Conservation (phyloP, 2,888 invertebrate genomes). For the Athalia cordata region DNA sequence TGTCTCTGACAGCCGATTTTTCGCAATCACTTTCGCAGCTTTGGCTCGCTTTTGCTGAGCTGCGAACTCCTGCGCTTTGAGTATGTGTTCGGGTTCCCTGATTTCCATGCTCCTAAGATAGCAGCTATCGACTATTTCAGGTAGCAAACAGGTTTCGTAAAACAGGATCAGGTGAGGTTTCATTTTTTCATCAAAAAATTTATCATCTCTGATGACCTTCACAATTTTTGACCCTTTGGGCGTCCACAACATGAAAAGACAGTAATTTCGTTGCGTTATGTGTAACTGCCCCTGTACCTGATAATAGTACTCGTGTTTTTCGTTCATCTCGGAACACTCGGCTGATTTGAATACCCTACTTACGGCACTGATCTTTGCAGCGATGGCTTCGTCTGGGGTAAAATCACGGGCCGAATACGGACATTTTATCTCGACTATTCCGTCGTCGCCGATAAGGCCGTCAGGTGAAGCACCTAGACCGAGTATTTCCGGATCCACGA, state of each 20-base stretch:
- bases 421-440: conserved; percentile 56
- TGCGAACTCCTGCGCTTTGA: conserved; percentile 36
- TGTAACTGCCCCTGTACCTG: conserved; percentile 56
- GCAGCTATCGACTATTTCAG: conserved; percentile 56
- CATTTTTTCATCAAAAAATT: conserved; percentile 53
- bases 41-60: background rate
- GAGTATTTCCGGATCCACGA: conserved; percentile 54
- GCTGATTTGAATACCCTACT: conserved; percentile 20
- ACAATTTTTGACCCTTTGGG: conserved; percentile 47
- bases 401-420: conserved; percentile 49
- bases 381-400: conserved; percentile 46
- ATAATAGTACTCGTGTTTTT: conserved; percentile 50
- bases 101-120: conserved; percentile 49
- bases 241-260: conserved; percentile 56
- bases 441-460: conserved; percentile 53
- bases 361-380: conserved; percentile 9
- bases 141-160: conserved; percentile 53
- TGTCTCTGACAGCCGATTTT: background rate
- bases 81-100: conserved; percentile 49
- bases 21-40: background rate
- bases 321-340: conserved; percentile 45
- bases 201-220: conserved; percentile 50
- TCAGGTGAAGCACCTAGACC: conserved; percentile 56
- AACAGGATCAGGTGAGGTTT: conserved; percentile 48
- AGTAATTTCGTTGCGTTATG: conserved; percentile 53